Evolutionary conservation across 2,797 vertebrate genomes (phyloP).

Genomic region (Bufotes viridis): DNA sequence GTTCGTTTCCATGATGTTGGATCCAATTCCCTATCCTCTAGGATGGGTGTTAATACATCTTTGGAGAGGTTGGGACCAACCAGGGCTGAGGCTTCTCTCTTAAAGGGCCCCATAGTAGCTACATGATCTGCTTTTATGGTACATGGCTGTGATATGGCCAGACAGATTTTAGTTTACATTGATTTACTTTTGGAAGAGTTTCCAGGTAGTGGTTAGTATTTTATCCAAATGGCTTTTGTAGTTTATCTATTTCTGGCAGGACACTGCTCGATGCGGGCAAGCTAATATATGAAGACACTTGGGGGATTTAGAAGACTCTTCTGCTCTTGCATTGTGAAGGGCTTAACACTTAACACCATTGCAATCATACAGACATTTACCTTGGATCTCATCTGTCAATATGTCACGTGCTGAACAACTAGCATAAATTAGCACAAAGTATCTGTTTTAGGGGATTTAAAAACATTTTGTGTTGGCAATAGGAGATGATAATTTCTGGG

Average conservation of each 20-base stretch:
- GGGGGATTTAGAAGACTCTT: neutral
- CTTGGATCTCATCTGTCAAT: neutral
- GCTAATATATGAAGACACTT: neutral
- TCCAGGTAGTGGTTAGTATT: neutral
- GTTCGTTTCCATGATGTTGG: too few relatives aligned
- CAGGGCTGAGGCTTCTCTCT: too few relatives aligned
- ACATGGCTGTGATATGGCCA: too few relatives aligned
- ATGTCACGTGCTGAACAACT: neutral
- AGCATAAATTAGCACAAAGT: neutral
- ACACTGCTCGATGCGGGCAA: neutral
- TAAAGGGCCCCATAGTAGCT: too few relatives aligned
- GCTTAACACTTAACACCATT: neutral
- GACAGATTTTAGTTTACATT: neutral
- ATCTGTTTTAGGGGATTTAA: neutral
- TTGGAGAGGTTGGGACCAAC: too few relatives aligned
- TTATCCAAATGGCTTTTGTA: neutral
- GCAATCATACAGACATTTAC: neutral
- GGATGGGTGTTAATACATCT: too few relatives aligned
- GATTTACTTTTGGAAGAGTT: neutral
- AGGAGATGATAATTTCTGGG: neutral
- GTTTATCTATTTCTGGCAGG: neutral
- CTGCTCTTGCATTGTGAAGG: neutral
- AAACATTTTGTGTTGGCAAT: neutral
- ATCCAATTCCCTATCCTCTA: too few relatives aligned
- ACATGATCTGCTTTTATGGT: too few relatives aligned